Conservation (phyloP, 2,888 invertebrate species). For the Eurytoma californica region DNA sequence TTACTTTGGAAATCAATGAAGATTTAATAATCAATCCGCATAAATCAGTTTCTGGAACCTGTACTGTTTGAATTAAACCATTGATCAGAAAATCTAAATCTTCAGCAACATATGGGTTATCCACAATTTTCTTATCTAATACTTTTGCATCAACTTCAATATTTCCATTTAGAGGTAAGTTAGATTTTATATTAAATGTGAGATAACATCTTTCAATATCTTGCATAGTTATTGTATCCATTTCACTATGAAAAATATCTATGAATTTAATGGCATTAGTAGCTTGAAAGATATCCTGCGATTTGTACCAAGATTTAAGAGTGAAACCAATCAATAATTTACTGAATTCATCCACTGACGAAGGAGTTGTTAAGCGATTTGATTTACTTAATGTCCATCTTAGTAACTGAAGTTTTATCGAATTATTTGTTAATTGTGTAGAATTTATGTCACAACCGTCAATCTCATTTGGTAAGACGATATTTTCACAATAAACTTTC, state of each 20-base stretch:
- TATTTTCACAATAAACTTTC: conserved; percentile 68
- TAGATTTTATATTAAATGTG: conserved; percentile 59
- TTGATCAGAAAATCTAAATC: conserved; percentile 54
- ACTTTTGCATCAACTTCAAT: conserved; percentile 7
- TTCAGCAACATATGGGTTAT: conserved; percentile 52
- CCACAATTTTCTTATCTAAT: conserved; percentile 63
- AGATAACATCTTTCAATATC: conserved; percentile 63
- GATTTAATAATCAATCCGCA: conserved; percentile 61
- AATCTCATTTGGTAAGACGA: conserved; percentile 66
- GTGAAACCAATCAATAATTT: conserved; percentile 63
- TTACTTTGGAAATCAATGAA: conserved; percentile 62
- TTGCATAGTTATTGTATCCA: conserved; percentile 51
- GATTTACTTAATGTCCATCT: conserved; percentile 65
- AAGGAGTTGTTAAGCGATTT: conserved; percentile 54
- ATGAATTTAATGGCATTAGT: conserved; percentile 10
- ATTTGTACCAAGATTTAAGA: conserved; percentile 61
- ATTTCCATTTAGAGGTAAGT: conserved; percentile 55
- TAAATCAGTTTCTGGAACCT: conserved; percentile 51
- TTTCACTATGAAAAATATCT: conserved; percentile 55
- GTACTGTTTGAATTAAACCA: conserved; percentile 56
- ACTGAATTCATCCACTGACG: conserved; percentile 63
- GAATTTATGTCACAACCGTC: conserved; percentile 57
- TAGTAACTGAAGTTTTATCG: conserved; percentile 64
- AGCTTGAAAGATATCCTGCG: background rate
- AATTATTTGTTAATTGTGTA: conserved; percentile 56